phyloP scores from a whole-genome alignment of 2,797 vertebrate species.

The Sebastes dallii region DNA sequence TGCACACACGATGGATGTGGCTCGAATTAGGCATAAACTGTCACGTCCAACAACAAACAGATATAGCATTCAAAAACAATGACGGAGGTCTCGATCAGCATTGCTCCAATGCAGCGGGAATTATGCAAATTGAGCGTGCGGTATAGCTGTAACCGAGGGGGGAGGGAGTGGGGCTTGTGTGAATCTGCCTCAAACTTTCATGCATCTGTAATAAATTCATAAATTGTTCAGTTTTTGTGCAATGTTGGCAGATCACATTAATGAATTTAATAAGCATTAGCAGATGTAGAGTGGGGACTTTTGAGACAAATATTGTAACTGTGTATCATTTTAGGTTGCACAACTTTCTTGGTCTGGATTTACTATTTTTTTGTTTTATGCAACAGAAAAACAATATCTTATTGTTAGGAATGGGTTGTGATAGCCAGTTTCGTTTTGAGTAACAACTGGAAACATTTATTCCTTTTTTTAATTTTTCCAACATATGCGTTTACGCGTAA shows the following conservation, averaged over 20 bases:
- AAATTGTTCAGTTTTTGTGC: slow-evolving; percentile 3
- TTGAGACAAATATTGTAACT: background rate
- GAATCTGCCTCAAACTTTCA: slow-evolving; percentile 36
- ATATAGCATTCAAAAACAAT: slow-evolving; percentile 40
- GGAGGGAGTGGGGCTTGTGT: background rate
- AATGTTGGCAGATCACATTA: slow-evolving; percentile 21
- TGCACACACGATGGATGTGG: slow-evolving; percentile 45
- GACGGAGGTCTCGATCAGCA: slow-evolving; percentile 43
- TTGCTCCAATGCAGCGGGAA: slow-evolving; percentile 32
- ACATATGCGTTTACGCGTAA: too few relatives aligned
- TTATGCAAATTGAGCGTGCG: slow-evolving; percentile 56
- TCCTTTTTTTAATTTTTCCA: background rate
- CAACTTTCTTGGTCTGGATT: background rate
- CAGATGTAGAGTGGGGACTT: slow-evolving; percentile 26
- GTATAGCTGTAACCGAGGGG: slow-evolving; percentile 11
- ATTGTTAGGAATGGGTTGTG: background rate
- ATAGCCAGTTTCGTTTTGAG: background rate
- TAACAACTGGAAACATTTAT: background rate
- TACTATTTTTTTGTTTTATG: background rate
- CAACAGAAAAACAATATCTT: background rate
- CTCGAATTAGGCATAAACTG: slow-evolving; percentile 47
- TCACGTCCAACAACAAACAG: slow-evolving; percentile 22
- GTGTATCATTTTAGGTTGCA: background rate
- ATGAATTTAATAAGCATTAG: slow-evolving; percentile 36
- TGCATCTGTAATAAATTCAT: slow-evolving; percentile 48